Conservation (phyloP, 2,113 vertebrate genomes). For the Axis porcinus region DNA sequence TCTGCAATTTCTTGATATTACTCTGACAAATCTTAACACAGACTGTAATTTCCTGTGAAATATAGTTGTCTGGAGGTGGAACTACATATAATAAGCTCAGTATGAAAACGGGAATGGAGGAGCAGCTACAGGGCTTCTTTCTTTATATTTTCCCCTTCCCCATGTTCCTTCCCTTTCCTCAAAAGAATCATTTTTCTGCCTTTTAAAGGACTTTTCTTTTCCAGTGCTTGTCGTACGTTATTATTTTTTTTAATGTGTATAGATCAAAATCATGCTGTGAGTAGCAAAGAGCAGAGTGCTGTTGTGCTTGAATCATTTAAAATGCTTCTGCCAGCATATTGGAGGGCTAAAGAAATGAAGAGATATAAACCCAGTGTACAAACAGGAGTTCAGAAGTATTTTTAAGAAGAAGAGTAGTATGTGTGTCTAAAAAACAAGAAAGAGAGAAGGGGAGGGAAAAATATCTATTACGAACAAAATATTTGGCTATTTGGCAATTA, state of each 20-base stretch:
- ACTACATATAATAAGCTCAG: neutral
- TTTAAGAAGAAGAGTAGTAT: neutral
- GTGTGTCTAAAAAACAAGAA: neutral
- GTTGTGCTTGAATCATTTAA: neutral
- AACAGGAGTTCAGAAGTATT: neutral
- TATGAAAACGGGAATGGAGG: constrained; percentile 3
- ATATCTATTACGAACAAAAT: neutral
- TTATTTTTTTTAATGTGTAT: neutral
- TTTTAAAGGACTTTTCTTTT: neutral
- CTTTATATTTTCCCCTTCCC: neutral
- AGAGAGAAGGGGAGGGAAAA: neutral
- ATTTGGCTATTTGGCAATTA: neutral
- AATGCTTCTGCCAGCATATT: neutral
- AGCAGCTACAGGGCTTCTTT: neutral
- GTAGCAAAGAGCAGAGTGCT: neutral
- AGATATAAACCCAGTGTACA: neutral
- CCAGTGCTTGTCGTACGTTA: neutral
- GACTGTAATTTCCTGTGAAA: constrained; percentile 58
- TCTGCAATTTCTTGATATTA: constrained; percentile 27
- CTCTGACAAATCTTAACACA: constrained; percentile 11
- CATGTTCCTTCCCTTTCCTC: neutral
- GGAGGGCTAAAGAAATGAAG: neutral
- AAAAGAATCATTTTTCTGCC: neutral
- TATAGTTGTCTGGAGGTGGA: constrained; percentile 29
- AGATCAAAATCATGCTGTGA: constrained; percentile 15